phyloP scores from a whole-genome alignment of 2,113 vertebrate species.

The Pterocles gutturalis region DNA sequence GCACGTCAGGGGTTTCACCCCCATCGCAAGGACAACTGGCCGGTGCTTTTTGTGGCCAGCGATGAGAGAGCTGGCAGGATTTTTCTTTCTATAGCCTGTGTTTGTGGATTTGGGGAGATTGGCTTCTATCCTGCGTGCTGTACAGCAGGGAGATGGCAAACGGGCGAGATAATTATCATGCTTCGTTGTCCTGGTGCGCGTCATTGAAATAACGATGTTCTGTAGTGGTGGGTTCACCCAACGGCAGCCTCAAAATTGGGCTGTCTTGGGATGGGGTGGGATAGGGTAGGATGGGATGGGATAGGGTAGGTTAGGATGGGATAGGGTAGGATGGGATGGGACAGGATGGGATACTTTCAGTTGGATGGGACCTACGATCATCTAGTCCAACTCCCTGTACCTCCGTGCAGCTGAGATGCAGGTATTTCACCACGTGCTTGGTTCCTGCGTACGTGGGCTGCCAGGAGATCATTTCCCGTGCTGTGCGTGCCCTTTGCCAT shows the following conservation, averaged over 20 bases:
- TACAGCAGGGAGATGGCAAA: too few species aligned
- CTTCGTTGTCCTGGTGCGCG: background rate
- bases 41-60: too few species aligned
- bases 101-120: background rate
- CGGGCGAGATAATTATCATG: too few species aligned
- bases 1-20: background rate
- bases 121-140: background rate
- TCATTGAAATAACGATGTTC: background rate
- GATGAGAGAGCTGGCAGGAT: too few species aligned
- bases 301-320: too few species aligned
- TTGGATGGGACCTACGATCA: background rate
- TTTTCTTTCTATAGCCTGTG: background rate
- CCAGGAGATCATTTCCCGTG: accelerated
- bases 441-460: accelerated
- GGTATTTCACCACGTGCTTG: accelerated
- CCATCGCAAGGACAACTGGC: background rate
- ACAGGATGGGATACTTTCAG: too few species aligned
- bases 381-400: accelerated
- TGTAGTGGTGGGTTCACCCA: background rate
- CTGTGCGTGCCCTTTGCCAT: background rate
- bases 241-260: background rate
- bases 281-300: too few species aligned
- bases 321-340: too few species aligned
- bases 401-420: accelerated
- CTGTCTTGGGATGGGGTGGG: too few species aligned